Evolutionary conservation across 2,797 vertebrate genomes (phyloP).

Genomic region (Odontamblyopus rebecca): DNA sequence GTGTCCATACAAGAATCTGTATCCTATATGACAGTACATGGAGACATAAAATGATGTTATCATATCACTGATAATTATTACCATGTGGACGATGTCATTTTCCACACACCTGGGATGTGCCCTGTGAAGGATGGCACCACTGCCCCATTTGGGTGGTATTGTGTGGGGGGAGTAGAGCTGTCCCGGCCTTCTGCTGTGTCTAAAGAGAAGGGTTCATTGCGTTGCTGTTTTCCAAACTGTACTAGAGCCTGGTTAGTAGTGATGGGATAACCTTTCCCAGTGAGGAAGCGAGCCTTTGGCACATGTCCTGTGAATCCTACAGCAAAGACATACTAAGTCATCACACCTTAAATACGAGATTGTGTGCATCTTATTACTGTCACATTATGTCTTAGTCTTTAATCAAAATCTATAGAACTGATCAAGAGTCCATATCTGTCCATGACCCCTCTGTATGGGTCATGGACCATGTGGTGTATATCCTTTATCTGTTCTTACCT

Average conservation of each 20-base stretch:
- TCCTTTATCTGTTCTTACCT: conserved; percentile 58
- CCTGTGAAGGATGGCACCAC: conserved; percentile 78
- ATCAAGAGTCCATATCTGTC: neutral
- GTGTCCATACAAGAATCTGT: conserved; percentile 75
- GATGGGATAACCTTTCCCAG: conserved; percentile 69
- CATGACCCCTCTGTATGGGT: neutral
- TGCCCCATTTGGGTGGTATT: conserved; percentile 60
- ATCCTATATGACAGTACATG: conserved; percentile 60
- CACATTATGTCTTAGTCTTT: neutral
- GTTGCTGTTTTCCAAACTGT: conserved; percentile 70
- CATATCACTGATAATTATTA: neutral
- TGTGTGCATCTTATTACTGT: neutral
- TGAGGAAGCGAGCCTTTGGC: conserved; percentile 69
- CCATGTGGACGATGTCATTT: neutral
- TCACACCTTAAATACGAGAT: neutral
- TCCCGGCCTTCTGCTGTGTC: conserved; percentile 4
- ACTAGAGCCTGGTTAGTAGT: conserved; percentile 71
- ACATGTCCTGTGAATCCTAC: conserved; percentile 80
- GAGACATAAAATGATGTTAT: conserved; percentile 1
- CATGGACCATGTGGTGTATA: neutral
- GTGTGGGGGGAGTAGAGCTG: conserved; percentile 20
- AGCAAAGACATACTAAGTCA: neutral
- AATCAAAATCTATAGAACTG: neutral
- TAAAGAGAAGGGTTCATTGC: neutral
- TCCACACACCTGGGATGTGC: conserved; percentile 79